Percentiles rank a stretch among this genome's conserved stretches.
Evolutionary conservation across 2,797 vertebrate genomes (phyloP).

Genomic region (Xiphorhynchus erythropygius): DNA sequence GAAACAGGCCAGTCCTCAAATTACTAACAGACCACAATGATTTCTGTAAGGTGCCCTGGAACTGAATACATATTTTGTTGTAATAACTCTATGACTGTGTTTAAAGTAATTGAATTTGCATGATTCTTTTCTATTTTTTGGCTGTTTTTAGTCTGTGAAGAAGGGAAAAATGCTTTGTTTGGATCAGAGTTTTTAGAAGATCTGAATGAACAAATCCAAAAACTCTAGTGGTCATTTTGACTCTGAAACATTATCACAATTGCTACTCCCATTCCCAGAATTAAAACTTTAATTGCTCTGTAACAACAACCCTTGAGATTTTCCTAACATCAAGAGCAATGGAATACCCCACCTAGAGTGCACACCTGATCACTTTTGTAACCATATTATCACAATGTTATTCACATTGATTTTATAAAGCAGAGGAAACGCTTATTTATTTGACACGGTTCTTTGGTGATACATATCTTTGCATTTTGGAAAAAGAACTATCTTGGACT

Average conservation of each 20-base stretch:
- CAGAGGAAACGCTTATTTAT: neutral
- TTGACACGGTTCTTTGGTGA: neutral
- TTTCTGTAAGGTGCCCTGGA: neutral
- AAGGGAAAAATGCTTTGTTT: neutral
- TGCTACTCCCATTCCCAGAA: neutral
- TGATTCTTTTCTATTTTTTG: neutral
- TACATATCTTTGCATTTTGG: neutral
- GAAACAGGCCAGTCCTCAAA: neutral
- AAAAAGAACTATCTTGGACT: neutral
- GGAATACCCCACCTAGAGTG: neutral
- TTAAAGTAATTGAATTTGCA: neutral
- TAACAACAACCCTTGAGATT: neutral
- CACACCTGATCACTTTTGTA: neutral
- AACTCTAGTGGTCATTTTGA: neutral
- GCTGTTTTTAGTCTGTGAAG: neutral
- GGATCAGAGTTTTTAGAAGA: neutral
- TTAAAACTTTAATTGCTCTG: neutral
- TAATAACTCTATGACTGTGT: neutral
- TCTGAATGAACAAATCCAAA: neutral
- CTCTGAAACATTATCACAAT: neutral
- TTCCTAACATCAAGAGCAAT: neutral
- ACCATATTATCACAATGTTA: neutral
- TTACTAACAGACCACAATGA: neutral
- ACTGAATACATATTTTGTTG: neutral
- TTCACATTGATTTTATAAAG: neutral